Base-by-base conservation (phyloP, 1,140 invertebrate species). In the Musca vetustissima region DNA sequence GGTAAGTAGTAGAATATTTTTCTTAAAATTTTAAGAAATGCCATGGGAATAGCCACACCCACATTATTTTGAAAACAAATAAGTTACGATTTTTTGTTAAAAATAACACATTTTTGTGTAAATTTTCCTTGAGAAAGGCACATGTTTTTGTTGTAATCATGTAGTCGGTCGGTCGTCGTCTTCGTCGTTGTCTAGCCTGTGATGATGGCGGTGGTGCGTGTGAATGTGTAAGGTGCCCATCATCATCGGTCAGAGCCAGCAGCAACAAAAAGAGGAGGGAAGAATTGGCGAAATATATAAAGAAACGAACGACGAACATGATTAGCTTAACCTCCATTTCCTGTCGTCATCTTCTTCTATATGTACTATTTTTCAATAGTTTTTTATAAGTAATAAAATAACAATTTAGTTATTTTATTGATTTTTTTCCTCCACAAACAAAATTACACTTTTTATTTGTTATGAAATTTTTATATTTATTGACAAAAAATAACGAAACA, bases 1-100 rank as follows among this genome's bases (percentile, higher is more conserved):
- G 86, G 95, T 97, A 87, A 92, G 93, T 91, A 85, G 14, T n/a
- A n/a, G n/a, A n/a, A n/a, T 17, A 21, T 21, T 59, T 59, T 59
- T 19, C 25, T n/a, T 28, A 36, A 14, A n/a, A 36, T 61, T 19
- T 32, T n/a, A 59, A 22, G 9, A 14, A 36, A 21, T 43, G 11
- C 32, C 36, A 19, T 32, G 11, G 19, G 28, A 61, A 36, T 24
- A 61, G 21, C 57, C 57, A 61, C 57, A 61, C 57, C 57, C 57
- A 19, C 17, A 59, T 32, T 7, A 49, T n/a, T n/a, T 49, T 19
- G 48, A 15, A 1, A 24, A 43, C 49, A 49, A 24, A 7, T 66
- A 22, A 24, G 32, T n/a, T n/a, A n/a, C n/a, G n/a, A n/a, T n/a
- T n/a, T 21, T 32, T 49, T 65, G 24, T 66, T 21, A 48, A 21